Base-by-base conservation (phyloP, 2,113 vertebrate species). In the Budorcas taxicolor region DNA sequence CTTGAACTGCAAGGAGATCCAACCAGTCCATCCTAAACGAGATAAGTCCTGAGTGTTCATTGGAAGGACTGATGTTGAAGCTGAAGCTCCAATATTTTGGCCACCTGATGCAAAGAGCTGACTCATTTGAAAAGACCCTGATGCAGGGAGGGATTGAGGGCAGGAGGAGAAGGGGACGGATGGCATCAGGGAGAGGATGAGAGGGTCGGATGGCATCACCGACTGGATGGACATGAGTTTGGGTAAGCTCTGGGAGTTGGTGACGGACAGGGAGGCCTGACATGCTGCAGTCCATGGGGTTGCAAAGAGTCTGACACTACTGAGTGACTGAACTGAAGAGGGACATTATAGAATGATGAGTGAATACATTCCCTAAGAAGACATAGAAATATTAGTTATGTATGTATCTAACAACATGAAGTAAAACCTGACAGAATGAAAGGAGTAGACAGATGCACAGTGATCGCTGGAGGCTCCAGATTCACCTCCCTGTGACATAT, bases 271-370 rank as follows among this genome's bases (percentile, higher is more conserved):
- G 64, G 64, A 23, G 4, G 17, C n/a, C 64, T 36, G 17, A 10
- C 1, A 0, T 71, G 64, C n/a, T 36, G 4, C 64, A 23, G 9
- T 71, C 2, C 64, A 71, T 21, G 64, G 64, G 19, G 64, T 36
- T 5, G 0, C 19, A 36, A 11, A 21, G n/a, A 71, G 64, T 5
- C 1, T 0, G 3, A 21, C 9, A 36, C 0, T 5, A 71, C 9
- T 36, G 19, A 71, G 17, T 12, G 9, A 3, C 64, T 36, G 64
- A 21, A 36, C 64, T 36, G 19, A 71, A 71, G 67, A 12, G 67
- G n/a, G n/a, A 36, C 67, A 7, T 57, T 43, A 43, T 5, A 43
- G 47, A 1, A 74, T 5, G n/a, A 53, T 5, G 19, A n/a, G 5
- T 3, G 29, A 29, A 4, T 6, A 31, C 4, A 2, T 21, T 19